Percentiles rank a stretch among this genome's conserved stretches.
These are phyloP conservation scores for Chrysomela aeneicollis DNA, from an alignment of 2,888 invertebrate genomes.

Conservation along the genomic window DNA sequence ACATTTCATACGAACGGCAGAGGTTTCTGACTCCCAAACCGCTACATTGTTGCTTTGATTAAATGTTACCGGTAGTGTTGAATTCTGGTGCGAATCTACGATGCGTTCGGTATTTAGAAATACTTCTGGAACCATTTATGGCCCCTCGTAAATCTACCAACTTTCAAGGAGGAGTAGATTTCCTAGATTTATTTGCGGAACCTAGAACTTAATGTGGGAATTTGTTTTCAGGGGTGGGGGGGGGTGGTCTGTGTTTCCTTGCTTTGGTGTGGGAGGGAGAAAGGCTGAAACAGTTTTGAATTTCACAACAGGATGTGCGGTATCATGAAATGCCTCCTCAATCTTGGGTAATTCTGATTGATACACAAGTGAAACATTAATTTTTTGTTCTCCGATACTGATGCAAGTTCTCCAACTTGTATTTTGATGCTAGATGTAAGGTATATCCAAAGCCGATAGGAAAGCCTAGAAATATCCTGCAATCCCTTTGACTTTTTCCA, in stretches of 20 bases:
- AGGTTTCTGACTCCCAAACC: conserved; percentile 47
- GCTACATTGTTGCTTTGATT: conserved; percentile 60
- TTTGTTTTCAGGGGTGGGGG: conserved; percentile 25
- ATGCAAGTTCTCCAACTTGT: too few species aligned
- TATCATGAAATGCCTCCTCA: not conserved
- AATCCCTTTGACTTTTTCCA: too few species aligned
- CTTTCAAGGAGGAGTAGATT: conserved; percentile 40
- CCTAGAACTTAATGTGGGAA: conserved; percentile 38
- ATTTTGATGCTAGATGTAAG: too few species aligned
- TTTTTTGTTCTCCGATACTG: too few species aligned
- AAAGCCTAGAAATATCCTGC: too few species aligned
- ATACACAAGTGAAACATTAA: too few species aligned
- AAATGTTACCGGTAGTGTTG: conserved; percentile 55
- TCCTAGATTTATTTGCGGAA: conserved; percentile 40
- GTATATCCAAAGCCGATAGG: too few species aligned
- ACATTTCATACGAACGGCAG: conserved; percentile 36
- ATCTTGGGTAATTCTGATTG: too few species aligned
- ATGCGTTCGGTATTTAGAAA: conserved; percentile 48
- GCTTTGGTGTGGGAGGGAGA: not conserved
- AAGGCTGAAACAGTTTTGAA: too few species aligned
- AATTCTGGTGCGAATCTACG: conserved; percentile 48
- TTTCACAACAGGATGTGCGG: too few species aligned
- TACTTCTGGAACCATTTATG: conserved; percentile 43
- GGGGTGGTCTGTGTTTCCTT: not conserved
- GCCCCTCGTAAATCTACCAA: conserved; percentile 40